Percentiles rank a stretch among this genome's conserved stretches.
Evolutionary conservation across 2,888 invertebrate species (phyloP).

Genomic region (Campoletis raptor): DNA sequence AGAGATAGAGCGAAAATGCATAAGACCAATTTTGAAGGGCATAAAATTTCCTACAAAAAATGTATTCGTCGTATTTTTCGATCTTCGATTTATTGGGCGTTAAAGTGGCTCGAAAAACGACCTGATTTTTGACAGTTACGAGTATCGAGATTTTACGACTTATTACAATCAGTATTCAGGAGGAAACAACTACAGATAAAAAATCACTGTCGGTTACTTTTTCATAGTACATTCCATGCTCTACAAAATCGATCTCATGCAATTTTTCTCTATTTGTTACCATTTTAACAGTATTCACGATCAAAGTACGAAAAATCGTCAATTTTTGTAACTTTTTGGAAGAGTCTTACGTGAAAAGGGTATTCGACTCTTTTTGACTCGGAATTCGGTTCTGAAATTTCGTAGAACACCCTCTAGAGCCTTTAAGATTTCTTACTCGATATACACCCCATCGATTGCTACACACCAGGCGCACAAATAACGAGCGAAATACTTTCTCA

Average conservation of each 20-base stretch:
- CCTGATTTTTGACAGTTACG: neutral
- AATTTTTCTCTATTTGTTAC: neutral
- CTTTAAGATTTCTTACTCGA: neutral
- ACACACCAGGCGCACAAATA: slow-evolving; percentile 20
- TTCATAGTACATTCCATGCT: neutral
- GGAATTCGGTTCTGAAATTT: neutral
- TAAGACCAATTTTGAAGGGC: neutral
- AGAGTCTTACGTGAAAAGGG: neutral
- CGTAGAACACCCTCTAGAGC: neutral
- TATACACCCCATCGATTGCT: slow-evolving; percentile 11
- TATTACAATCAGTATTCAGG: neutral
- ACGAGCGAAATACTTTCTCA: slow-evolving; percentile 65
- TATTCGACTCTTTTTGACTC: neutral
- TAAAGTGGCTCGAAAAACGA: neutral
- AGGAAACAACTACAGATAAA: neutral
- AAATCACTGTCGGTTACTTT: neutral
- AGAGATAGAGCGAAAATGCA: neutral
- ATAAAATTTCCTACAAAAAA: neutral
- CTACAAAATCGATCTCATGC: neutral
- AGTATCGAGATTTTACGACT: neutral
- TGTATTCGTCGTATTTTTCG: neutral
- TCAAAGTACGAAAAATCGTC: too few species aligned
- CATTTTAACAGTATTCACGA: neutral
- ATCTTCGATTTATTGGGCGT: neutral
- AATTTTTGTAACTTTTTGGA: too few species aligned